Evolutionary conservation across 2,113 vertebrate species (phyloP), one percentile per base, ranked within the genome.

Genomic region (Catharus minimus): DNA sequence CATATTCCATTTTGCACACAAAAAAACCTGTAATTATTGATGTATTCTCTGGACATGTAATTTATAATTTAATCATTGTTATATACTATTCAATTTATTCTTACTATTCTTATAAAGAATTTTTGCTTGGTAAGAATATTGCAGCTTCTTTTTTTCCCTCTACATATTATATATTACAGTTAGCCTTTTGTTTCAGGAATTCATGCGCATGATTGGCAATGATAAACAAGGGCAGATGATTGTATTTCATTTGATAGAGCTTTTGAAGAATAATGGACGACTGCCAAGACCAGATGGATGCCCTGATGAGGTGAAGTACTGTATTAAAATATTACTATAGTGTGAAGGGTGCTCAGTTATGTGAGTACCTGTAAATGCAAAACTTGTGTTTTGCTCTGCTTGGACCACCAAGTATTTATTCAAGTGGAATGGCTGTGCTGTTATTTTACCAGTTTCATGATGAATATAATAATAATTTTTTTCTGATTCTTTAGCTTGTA

Each of bases 221-320:
- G 99, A 99, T 93, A 99, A 99, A 93, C 99, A 99, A 95, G 99
- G 99, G 39, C 99, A 99, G 96, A 99, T 99, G 99, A 99, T 99
- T 56, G 99, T 99, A 19, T 99, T 99, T 95, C 99, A 99, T 94
- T 97, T 99, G 93, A 99, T 99, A 89, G 98, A 99, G 79, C 98
- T 99, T 91, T 97, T 99, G 75, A 99, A 98, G 91, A 97, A 97
- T n/a, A 98, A 98, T 53, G 98, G 98, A 71, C 97, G 99, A 87
- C 94, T 99, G 16, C 98, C 98, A 1, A 97, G 97, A 80, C 99
- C 99, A 23, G 97, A 98, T 17, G 97, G 96, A 24, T 99, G 99
- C 69, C 98, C 98, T 33, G 98, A 97, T 92, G 98, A 98, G 99
- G 99, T 94, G 97, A 98, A 98, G 98, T 99, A 96, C 91, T 85